Conservation (phyloP, 2,797 vertebrate genomes). For the Girardinus metallicus region DNA sequence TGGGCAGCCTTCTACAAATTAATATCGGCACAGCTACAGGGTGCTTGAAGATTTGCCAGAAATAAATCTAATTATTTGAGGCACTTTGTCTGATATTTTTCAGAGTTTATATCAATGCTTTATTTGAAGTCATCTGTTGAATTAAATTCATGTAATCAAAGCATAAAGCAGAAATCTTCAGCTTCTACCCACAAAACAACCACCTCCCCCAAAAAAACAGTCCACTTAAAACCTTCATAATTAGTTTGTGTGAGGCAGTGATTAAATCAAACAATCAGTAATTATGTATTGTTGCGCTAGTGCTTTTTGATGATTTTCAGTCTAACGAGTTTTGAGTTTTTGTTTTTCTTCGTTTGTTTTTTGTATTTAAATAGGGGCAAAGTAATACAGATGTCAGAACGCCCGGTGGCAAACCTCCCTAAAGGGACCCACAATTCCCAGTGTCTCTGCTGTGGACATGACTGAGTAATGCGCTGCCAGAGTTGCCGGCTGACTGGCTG, state of each 20-base stretch:
- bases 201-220: not conserved
- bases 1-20: slow-evolving; percentile 42
- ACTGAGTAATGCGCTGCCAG: slow-evolving; percentile 63
- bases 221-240: slow-evolving; percentile 2
- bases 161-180: slow-evolving; percentile 10
- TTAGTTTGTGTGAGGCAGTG: slow-evolving; percentile 3
- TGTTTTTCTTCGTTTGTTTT: slow-evolving; percentile 26
- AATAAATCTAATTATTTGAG: slow-evolving; percentile 6
- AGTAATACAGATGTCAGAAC: slow-evolving; percentile 30
- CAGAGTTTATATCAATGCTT: not conserved
- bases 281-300: slow-evolving; percentile 1
- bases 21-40: slow-evolving; percentile 32
- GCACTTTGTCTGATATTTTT: slow-evolving; percentile 13
- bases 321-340: not conserved
- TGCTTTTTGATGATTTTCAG: slow-evolving; percentile 12
- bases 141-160: slow-evolving; percentile 10
- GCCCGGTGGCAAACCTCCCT: slow-evolving; percentile 45
- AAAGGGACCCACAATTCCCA: slow-evolving; percentile 50
- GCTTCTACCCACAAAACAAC: slow-evolving; percentile 6
- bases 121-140: not conserved
- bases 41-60: slow-evolving; percentile 24
- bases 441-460: slow-evolving; percentile 57
- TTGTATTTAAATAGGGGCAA: slow-evolving; percentile 4
- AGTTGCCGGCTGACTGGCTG: slow-evolving; percentile 54
- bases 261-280: slow-evolving; percentile 2